Percentiles rank a stretch among this genome's conserved stretches.
phyloP scores from a whole-genome alignment of 2,888 invertebrate species.

The Dryobota labecula region DNA sequence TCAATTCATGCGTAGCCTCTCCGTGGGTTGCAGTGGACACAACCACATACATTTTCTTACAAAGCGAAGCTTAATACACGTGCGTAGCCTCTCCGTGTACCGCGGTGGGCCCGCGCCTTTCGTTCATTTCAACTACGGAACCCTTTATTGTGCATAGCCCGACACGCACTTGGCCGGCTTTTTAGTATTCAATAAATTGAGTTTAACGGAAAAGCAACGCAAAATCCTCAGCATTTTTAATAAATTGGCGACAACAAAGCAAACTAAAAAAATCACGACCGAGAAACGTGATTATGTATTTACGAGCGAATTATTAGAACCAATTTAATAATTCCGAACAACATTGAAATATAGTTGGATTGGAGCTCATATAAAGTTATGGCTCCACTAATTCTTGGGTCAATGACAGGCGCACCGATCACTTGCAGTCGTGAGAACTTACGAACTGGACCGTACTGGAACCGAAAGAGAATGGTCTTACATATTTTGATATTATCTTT shows the following conservation, averaged over 20 bases:
- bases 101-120: no score
- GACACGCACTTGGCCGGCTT: no score
- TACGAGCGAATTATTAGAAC: constrained; percentile 22
- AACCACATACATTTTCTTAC: no score
- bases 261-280: constrained; percentile 20
- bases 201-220: background rate
- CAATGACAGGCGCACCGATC: constrained; percentile 70
- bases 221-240: background rate
- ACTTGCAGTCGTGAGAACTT: constrained; percentile 67
- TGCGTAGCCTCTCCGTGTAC: no score
- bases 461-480: constrained; percentile 61
- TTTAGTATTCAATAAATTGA: background rate
- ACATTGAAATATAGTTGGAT: constrained; percentile 30
- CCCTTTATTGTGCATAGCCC: no score
- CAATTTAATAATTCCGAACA: constrained; percentile 38
- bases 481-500: constrained; percentile 20
- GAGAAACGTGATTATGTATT: constrained; percentile 26
- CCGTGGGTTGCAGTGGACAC: no score
- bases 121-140: no score
- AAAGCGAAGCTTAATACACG: no score
- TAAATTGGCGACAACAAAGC: constrained; percentile 15
- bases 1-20: no score
- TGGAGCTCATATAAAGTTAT: constrained; percentile 49
- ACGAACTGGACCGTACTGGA: constrained; percentile 47
- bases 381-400: constrained; percentile 66